phyloP scores from a whole-genome alignment of 2,888 invertebrate species.

The Nineta flava region DNA sequence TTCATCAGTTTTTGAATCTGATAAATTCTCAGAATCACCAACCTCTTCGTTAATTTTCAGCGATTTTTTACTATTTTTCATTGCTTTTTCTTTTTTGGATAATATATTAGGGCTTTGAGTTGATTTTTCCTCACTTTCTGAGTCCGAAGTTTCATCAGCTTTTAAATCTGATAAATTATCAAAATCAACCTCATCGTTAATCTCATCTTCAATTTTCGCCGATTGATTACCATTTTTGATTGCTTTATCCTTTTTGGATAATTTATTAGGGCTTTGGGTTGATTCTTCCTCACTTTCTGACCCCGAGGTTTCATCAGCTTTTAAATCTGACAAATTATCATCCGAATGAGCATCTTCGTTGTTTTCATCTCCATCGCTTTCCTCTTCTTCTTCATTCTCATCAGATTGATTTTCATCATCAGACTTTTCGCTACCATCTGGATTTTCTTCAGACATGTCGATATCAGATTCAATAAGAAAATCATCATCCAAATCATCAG shows the following conservation, averaged over 20 bases:
- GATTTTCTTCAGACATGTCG: constrained; percentile 18
- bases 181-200: constrained; percentile 11
- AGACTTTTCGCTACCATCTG: constrained; percentile 14
- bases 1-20: too few species aligned
- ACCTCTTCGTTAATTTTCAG: too few species aligned
- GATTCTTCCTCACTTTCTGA: constrained; percentile 28
- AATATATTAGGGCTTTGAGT: background rate
- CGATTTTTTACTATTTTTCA: constrained; percentile 3
- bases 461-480: constrained; percentile 42
- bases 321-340: constrained; percentile 31
- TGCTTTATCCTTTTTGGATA: constrained; percentile 13
- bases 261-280: background rate
- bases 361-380: constrained; percentile 15
- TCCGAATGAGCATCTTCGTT: constrained; percentile 11
- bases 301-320: constrained; percentile 23
- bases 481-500: constrained; percentile 79
- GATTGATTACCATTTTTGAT: background rate
- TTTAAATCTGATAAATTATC: constrained; percentile 6
- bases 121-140: too few species aligned
- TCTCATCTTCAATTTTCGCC: constrained; percentile 8
- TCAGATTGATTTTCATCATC: constrained; percentile 20
- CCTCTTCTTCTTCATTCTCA: constrained; percentile 18
- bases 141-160: too few species aligned
- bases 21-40: too few species aligned
- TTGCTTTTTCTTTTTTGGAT: background rate